Percentiles rank a stretch among this genome's conserved stretches.
Evolutionary conservation across 2,113 vertebrate species (phyloP).

Genomic region (Aplodontia rufa): DNA sequence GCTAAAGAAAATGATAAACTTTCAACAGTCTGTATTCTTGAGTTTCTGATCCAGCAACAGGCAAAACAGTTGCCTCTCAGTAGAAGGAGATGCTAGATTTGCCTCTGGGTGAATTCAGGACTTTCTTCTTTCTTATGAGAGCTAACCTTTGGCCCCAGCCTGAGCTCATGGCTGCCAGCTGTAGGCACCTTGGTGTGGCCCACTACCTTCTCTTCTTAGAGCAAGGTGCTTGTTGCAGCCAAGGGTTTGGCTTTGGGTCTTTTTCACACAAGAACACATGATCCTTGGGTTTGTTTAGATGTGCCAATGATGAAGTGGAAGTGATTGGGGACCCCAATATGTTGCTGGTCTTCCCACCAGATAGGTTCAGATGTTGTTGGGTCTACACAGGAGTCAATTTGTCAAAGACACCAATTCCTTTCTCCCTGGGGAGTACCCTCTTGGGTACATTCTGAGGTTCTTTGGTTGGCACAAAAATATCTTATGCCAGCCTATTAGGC

Average conservation of each 20-base stretch:
- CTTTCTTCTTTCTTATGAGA: conserved; percentile 98
- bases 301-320: conserved; percentile 80
- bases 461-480: conserved; percentile 90
- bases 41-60: conserved; percentile 70
- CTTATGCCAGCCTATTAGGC: conserved; percentile 92
- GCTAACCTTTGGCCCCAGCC: conserved; percentile 92
- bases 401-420: conserved; percentile 93
- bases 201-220: conserved; percentile 75
- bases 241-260: conserved; percentile 55
- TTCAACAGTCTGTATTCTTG: conserved; percentile 35
- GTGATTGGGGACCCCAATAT: conserved; percentile 89
- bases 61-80: conserved; percentile 74
- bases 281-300: conserved; percentile 96
- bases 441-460: conserved; percentile 87
- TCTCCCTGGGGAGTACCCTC: conserved; percentile 93
- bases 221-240: conserved; percentile 70
- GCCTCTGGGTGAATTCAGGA: conserved; percentile 95
- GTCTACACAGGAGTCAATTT: conserved; percentile 82
- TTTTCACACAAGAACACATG: conserved; percentile 84
- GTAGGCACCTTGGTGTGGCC: conserved; percentile 68
- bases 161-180: conserved; percentile 92
- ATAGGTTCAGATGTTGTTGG: conserved; percentile 84
- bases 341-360: conserved; percentile 87
- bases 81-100: conserved; percentile 98
- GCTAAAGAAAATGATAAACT: conserved; percentile 51